Base-by-base conservation (phyloP, 2,113 vertebrate genomes). In the Brachyhypopomus occidentalis region DNA sequence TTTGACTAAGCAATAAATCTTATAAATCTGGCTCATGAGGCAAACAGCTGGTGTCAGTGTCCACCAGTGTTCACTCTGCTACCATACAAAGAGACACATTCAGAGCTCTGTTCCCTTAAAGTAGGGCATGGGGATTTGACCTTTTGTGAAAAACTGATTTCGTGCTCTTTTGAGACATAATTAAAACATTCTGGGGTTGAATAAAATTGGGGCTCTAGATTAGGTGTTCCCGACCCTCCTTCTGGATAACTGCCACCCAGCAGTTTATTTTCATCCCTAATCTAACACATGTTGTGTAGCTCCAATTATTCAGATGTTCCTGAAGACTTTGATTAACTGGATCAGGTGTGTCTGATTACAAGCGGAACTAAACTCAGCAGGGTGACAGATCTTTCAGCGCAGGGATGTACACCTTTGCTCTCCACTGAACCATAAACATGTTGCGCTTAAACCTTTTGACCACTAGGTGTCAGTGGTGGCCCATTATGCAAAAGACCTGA, bases 391-490 rank as follows among this genome's bases (percentile, higher is more conserved):
- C 22, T 55, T 7, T 12, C n/a, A 41, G 30, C 36, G 9, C 3
- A 36, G 12, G 12, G 66, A 30, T 38, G 12, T 22, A 14, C 12
- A 58, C 25, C 12, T 66, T n/a, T 34, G 5, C 36, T 41, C 8
- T 22, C 25, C 17, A 11, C 1, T n/a, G 16, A 45, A 41, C 5
- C 4, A 14, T 55, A 62, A 72, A 3, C 36, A 25, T 60, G 5
- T 16, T 60, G 78, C 58, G 22, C 11, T 63, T 72, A 22, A 52
- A 52, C 5, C 5, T 19, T 66, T 74, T 30, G 62, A 55, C 71
- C 79, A 74, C 79, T 6, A 74, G 60, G 9, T 64, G 79, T 36
- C 20, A 74, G 60, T 23, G 23, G 12, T 55, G 34, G 34, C 71
- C 22, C 1, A 56, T 78, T 59, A 41, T 25, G 12, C 6, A 73